Conservation (phyloP, 2,888 invertebrate species). For the Athalia rosae region DNA sequence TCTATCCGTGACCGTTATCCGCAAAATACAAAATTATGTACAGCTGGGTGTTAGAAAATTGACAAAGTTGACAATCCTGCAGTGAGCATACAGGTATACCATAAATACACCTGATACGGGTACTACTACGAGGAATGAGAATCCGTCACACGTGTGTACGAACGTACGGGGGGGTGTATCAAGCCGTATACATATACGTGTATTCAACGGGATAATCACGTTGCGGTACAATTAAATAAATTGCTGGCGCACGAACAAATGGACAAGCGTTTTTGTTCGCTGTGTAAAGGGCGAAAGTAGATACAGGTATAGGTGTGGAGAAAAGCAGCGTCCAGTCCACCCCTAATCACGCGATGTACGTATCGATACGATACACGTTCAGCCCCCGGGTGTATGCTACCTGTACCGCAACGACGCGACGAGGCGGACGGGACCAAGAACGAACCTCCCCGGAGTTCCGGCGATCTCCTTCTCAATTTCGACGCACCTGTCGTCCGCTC, state of each 20-base stretch:
- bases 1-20: slow-evolving; percentile 2
- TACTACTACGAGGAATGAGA: neutral
- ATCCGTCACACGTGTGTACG: neutral
- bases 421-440: slow-evolving; percentile 7
- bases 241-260: slow-evolving; percentile 9
- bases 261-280: slow-evolving; percentile 12
- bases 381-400: neutral
- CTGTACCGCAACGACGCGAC: neutral
- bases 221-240: slow-evolving; percentile 42
- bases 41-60: no score
- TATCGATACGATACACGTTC: slow-evolving; percentile 23
- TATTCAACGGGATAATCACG: slow-evolving; percentile 9
- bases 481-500: slow-evolving; percentile 32
- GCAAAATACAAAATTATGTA: no score
- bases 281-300: neutral
- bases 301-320: neutral
- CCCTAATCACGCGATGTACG: slow-evolving; percentile 43
- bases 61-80: no score
- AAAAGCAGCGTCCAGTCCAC: neutral
- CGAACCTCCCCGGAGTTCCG: neutral
- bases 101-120: no score
- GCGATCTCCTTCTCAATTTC: neutral
- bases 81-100: no score
- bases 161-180: no score
- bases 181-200: neutral